Evolutionary conservation across 2,888 invertebrate genomes (phyloP).

Genomic region (Scelioninae gen. 2): DNA sequence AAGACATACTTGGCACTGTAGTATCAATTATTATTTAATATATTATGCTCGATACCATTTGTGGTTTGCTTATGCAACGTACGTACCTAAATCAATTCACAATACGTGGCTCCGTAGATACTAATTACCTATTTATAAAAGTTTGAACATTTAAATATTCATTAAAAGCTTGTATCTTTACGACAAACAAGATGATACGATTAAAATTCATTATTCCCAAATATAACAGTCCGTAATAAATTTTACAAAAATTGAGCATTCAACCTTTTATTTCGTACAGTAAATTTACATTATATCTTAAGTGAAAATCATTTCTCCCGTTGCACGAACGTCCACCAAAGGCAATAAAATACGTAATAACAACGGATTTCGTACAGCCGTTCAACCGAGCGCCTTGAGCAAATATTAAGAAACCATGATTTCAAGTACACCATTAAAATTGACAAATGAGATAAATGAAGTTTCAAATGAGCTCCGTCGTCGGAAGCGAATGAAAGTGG

Average conservation of each 20-base stretch:
- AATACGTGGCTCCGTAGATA: too few relatives aligned
- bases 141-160: too few relatives aligned
- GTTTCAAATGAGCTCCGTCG: too few relatives aligned
- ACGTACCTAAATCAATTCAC: not conserved
- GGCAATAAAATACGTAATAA: too few relatives aligned
- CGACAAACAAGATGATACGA: not conserved
- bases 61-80: not conserved
- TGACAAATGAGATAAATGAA: too few relatives aligned
- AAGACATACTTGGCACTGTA: not conserved
- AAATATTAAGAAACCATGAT: too few relatives aligned
- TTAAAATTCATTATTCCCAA: not conserved
- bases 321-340: too few relatives aligned
- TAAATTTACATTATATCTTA: conserved; percentile 1
- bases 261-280: conserved; percentile 6
- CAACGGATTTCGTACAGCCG: too few relatives aligned
- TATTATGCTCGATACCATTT: not conserved
- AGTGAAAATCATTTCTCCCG: not conserved
- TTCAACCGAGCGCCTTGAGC: too few relatives aligned
- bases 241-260: conserved; percentile 26
- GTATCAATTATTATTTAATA: not conserved
- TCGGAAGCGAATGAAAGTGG: conserved; percentile 1
- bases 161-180: not conserved
- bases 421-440: not conserved
- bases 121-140: too few relatives aligned
- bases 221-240: not conserved